Base-by-base conservation (phyloP, 2,797 vertebrate genomes). In the Pipistrellus kuhlii region DNA sequence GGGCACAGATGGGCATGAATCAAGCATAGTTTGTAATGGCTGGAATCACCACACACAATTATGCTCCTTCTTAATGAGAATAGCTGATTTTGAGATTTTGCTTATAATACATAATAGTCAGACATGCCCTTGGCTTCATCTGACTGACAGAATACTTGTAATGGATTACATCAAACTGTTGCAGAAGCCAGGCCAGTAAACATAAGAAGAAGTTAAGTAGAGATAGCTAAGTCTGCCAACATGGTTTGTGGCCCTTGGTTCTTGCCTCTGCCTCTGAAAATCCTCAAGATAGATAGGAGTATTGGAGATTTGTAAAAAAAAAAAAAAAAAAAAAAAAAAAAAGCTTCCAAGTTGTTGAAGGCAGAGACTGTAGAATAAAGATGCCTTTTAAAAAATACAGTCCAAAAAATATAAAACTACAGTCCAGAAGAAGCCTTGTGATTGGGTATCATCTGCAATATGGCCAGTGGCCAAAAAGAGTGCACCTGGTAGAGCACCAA, bases 381-480 rank as follows among this genome's bases (percentile, higher is more conserved):
- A 87, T 53, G 62, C 53, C 15, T 81, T 9, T 55, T 95, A 85
- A 44, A 93, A 90, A 85, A n/a, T 91, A 12, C 10, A 86, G 44
- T 77, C 46, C 35, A 76, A 53, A 53, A 51, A 1, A 51, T 20
- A 20, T 90, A 44, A 93, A 90, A 82, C n/a, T 91, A 12, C 6
- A 88, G 51, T 77, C 46, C n/a, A 76, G 83, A 38, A 85, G 46
- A 95, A 41, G 27, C 27, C 21, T 76, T n/a, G n/a, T 13, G 18
- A 46, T 32, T 84, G 27, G 23, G 9, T 23, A 73, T n/a, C 69
- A 93, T 89, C 66, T 85, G 78, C 32, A 27, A 8, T 62, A 71
- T 93, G 78, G 64, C 78, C 75, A 69, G 41, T 86, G 88, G 76
- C 91, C 91, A 73, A 83, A 92, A 78, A 84, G 51, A 88, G 46